Percentiles rank a stretch among this genome's conserved stretches.
These are phyloP conservation scores for Chloropsis hardwickii DNA, from an alignment of 2,113 vertebrate species.

Conservation along the genomic window DNA sequence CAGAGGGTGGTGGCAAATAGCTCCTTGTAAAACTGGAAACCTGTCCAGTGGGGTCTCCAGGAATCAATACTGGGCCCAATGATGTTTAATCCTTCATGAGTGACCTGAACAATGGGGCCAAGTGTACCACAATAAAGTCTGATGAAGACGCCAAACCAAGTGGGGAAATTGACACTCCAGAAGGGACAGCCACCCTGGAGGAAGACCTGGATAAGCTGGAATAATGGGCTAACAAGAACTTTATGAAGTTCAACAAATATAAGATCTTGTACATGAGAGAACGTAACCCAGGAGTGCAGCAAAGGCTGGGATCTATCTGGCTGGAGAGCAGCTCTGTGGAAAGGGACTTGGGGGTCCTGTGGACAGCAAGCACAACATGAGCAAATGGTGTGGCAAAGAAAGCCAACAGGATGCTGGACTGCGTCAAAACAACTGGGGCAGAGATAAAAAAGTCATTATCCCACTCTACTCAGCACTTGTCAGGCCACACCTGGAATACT, in stretches of 20 bases:
- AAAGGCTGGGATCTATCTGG: background rate
- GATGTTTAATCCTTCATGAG: background rate
- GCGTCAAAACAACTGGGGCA: background rate
- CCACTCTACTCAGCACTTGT: background rate
- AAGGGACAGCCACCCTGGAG: background rate
- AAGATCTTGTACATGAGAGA: background rate
- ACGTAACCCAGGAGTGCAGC: background rate
- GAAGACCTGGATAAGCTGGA: background rate
- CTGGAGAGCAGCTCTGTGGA: background rate
- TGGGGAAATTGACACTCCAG: accelerated
- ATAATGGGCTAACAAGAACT: background rate
- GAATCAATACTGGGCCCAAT: background rate
- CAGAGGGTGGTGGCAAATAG: background rate
- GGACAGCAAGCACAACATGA: background rate
- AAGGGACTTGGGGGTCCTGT: background rate
- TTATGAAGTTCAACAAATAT: background rate
- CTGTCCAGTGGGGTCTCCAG: background rate
- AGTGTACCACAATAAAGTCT: background rate
- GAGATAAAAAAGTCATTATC: background rate
- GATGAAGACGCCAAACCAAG: background rate
- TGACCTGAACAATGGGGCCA: background rate
- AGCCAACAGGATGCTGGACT: background rate
- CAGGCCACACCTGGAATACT: background rate
- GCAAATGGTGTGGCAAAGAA: background rate
- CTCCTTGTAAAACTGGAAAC: background rate